Evolutionary conservation across 2,888 invertebrate species (phyloP), one percentile per base, ranked within the genome.

Genomic region (Fragum sueziense): DNA sequence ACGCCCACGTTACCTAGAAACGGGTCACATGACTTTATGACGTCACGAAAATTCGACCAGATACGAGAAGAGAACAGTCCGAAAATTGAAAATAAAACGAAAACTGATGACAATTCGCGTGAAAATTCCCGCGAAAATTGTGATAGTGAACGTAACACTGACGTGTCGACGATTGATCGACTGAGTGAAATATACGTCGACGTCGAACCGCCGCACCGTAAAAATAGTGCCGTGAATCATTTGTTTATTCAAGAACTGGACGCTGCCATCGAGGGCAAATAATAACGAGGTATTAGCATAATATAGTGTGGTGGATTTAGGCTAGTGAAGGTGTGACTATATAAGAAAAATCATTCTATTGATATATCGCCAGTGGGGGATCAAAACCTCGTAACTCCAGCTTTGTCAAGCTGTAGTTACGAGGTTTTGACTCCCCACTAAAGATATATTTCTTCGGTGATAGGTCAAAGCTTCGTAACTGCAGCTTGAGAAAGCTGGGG

Each of bases 141-240:
- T 22, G n/a, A 61, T 33, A 47, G 17, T n/a, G 51, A 52, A 20
- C 17, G 7, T 3, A 22, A 61, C 22, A 33, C 47, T 0, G 41
- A 41, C 22, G 70, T 57, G 20, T 11, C 51, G n/a, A 41, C 74
- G 7, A 17, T 71, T 6, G 69, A 76, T 29, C 76, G 82, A 80
- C 72, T 82, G 2, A 76, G 52, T 33, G 76, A 77, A 29, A 80
- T 80, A 29, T 79, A 76, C 59, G 68, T 80, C 14, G 82, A 85
- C 34, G 74, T 82, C 0, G 85, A 85, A 65, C 62, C 76, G 27
- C 57, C 47, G 20, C 62, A 72, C 33, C 54, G 70, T 22, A 70
- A 54, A 34, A 41, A 65, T 31, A 17, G 20, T 0, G 33, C 57
- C 4, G 33, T 69, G 25, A 41, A 59, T 47, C 37, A 52, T 25